phyloP scores from a whole-genome alignment of 1,140 invertebrate genomes.

The Mylabris phalerata region DNA sequence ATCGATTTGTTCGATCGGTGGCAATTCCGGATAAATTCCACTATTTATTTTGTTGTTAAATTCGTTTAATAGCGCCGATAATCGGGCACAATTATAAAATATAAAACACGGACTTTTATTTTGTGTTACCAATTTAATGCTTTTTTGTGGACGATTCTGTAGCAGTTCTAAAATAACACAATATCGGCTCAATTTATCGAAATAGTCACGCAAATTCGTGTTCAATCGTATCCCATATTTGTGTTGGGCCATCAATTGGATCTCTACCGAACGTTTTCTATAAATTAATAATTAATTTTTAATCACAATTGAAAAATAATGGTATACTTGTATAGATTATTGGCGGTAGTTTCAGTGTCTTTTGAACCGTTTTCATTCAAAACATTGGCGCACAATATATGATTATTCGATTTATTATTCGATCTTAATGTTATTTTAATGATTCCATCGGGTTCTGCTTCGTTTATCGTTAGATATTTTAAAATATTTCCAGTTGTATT shows the following conservation, averaged over 20 bases:
- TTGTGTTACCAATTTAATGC: slow-evolving; percentile 29
- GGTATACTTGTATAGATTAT: slow-evolving; percentile 25
- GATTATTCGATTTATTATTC: slow-evolving; percentile 7
- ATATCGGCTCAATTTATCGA: slow-evolving; percentile 51
- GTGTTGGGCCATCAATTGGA: slow-evolving; percentile 54
- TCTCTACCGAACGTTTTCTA: slow-evolving; percentile 49
- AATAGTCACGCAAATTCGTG: slow-evolving; percentile 25
- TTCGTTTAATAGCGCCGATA: slow-evolving; percentile 54
- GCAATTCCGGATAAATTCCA: slow-evolving; percentile 50
- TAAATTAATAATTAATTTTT: slow-evolving; percentile 25
- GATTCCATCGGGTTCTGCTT: neutral
- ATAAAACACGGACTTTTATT: slow-evolving; percentile 54
- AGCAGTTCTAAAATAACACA: slow-evolving; percentile 58
- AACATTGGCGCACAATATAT: slow-evolving; percentile 31
- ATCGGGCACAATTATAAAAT: slow-evolving; percentile 63
- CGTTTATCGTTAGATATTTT: too few relatives aligned
- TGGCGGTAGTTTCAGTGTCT: slow-evolving; percentile 19
- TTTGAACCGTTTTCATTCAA: slow-evolving; percentile 29
- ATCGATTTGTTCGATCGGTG: slow-evolving; percentile 49
- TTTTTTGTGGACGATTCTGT: slow-evolving; percentile 47
- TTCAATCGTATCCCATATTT: slow-evolving; percentile 46
- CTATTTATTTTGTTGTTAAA: slow-evolving; percentile 48
- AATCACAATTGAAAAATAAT: neutral
- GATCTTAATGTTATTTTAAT: slow-evolving; percentile 15
- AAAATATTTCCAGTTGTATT: slow-evolving; percentile 5